These are phyloP conservation scores for Gryllus longicercus DNA, from an alignment of 2,888 invertebrate genomes.

Conservation along the genomic window DNA sequence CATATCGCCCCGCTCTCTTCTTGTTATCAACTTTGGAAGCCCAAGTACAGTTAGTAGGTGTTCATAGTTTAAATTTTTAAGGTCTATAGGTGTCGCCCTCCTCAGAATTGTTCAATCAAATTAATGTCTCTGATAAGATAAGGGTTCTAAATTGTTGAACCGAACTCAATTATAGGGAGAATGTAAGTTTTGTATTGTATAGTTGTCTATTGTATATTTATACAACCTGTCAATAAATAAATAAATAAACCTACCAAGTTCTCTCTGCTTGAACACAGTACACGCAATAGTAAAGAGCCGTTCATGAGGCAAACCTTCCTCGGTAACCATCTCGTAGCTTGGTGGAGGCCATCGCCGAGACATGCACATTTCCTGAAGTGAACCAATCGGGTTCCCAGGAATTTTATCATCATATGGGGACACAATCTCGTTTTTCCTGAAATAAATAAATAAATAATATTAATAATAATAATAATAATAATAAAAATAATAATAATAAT, in stretches of 20 bases:
- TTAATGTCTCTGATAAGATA: too few species aligned
- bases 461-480: too few species aligned
- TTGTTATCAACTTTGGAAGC: too few species aligned
- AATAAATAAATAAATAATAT: background rate
- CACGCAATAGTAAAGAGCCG: conserved; percentile 91
- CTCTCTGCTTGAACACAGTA: conserved; percentile 77
- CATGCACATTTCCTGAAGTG: conserved; percentile 91
- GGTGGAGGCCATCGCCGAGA: conserved; percentile 94
- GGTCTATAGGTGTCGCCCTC: too few species aligned
- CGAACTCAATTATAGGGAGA: too few species aligned
- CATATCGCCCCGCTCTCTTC: too few species aligned
- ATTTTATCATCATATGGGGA: conserved; percentile 67
- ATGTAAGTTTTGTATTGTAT: background rate
- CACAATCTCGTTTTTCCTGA: conserved; percentile 29
- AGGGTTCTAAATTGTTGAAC: too few species aligned
- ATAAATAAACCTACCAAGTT: conserved; percentile 50
- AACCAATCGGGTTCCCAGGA: conserved; percentile 91
- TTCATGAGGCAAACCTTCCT: conserved; percentile 89
- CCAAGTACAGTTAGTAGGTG: too few species aligned
- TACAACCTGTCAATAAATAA: background rate
- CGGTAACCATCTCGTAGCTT: conserved; percentile 82
- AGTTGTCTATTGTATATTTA: background rate
- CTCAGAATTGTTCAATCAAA: too few species aligned
- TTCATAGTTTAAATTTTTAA: too few species aligned
- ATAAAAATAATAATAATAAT: too few species aligned